Evolutionary conservation across 2,113 vertebrate genomes (phyloP).

Genomic region (Tamias sibiricus): DNA sequence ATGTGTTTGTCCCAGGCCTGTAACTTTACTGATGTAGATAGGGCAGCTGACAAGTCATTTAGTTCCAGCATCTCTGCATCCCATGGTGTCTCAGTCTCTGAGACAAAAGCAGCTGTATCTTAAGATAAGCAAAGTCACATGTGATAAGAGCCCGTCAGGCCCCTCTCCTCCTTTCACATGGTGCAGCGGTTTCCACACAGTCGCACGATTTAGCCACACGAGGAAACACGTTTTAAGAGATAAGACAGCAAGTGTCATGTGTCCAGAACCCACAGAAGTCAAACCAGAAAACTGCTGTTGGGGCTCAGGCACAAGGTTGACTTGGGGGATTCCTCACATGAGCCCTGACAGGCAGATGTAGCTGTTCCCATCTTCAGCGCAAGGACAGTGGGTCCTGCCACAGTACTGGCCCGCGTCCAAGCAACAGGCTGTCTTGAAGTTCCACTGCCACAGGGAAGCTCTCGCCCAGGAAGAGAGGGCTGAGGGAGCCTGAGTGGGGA

Average conservation of each 20-base stretch:
- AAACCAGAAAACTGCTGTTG: not conserved
- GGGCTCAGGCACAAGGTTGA: not conserved
- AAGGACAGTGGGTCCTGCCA: not conserved
- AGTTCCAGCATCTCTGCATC: not conserved
- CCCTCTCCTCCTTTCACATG: not conserved
- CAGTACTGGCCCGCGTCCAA: accelerated
- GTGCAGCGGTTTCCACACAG: accelerated
- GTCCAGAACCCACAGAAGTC: not conserved
- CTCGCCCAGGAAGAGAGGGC: not conserved
- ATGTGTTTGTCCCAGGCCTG: no score
- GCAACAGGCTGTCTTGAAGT: not conserved
- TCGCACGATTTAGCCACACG: not conserved
- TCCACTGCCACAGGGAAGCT: not conserved
- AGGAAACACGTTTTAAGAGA: not conserved
- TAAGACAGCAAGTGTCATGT: accelerated
- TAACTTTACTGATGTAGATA: accelerated
- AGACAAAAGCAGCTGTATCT: not conserved
- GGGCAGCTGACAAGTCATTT: not conserved
- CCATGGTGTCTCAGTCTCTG: not conserved
- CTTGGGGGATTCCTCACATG: no score
- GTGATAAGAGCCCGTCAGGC: not conserved
- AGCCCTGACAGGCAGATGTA: not conserved
- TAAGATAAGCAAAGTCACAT: not conserved
- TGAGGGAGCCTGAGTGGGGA: not conserved
- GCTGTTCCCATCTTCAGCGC: not conserved